Evolutionary conservation across 2,113 vertebrate species (phyloP), one percentile per base, ranked within the genome.

Genomic region (Puffinus mauretanicus): DNA sequence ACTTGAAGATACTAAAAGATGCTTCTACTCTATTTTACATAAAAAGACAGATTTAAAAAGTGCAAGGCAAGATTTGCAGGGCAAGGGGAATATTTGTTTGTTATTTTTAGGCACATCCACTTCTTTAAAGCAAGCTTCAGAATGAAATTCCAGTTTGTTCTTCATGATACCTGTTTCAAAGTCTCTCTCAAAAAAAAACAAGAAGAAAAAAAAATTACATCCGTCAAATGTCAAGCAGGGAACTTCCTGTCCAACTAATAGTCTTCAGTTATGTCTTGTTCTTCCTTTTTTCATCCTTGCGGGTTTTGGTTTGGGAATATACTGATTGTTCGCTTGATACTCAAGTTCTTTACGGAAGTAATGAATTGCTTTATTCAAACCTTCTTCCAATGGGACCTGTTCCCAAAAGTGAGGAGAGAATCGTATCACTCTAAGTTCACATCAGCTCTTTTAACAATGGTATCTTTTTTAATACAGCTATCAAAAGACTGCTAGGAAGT

Each of bases 341-440:
- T 99, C 99, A 13, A 99, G 99, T 84, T 99, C 99, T 95, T 99
- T 98, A 73, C 98, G 99, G 98, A 99, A 99, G 97, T 99, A 99
- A 97, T 99, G 99, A 95, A 99, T 99, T 25, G 99, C 99, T 98
- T 99, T 99, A 96, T 99, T 99, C 94, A 99, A 96, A 29, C 99
- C 99, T 98, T 99, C 99, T 96, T 99, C 99, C 98, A 99, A 82
- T 0, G 99, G 99, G 44, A 99, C 99, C 99, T 99, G 96, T 92
- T 91, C 67, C 58, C 93, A 93, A 95, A 90, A 97, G 54, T 47
- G 49, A 92, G 52, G 38, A 93, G 30, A 88, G 30, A 76, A 91
- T 81, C 2, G 0, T 25, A 77, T 80, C 42, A 82, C 11, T n/a
- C 36, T 32, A 38, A 46, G 82, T 79, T 85, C 78, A 79, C 38